Evolutionary conservation across 2,113 vertebrate genomes (phyloP).

Genomic region (Chloropsis hardwickii): DNA sequence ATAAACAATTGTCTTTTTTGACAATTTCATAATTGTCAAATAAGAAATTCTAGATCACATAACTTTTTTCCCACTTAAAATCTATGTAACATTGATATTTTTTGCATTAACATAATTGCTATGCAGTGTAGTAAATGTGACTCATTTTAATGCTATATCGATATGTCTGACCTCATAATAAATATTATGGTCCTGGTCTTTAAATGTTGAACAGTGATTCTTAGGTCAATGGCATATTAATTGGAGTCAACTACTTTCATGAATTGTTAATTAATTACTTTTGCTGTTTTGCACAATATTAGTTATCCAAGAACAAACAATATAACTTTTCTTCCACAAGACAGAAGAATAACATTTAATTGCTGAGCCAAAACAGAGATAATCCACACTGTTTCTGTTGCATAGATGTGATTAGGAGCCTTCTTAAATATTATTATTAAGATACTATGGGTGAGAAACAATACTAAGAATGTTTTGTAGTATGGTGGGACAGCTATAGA

Average conservation of each 20-base stretch:
- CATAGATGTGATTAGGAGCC: not conserved
- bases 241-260: conserved; percentile 64
- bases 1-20: not conserved
- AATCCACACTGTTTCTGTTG: not conserved
- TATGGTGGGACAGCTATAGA: not conserved
- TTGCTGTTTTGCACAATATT: conserved; percentile 35
- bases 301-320: conserved; percentile 33
- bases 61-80: not conserved
- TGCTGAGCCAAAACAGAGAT: not conserved
- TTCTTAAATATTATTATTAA: not conserved
- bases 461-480: not conserved
- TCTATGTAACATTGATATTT: not conserved
- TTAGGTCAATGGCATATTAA: conserved; percentile 65
- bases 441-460: not conserved
- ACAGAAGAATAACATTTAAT: not conserved
- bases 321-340: not conserved
- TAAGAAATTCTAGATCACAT: not conserved
- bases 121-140: conserved; percentile 50
- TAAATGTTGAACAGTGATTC: conserved; percentile 50
- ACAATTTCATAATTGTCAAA: not conserved
- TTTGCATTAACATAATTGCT: conserved; percentile 40
- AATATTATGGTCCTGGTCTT: conserved; percentile 53
- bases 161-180: conserved; percentile 68
- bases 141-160: conserved; percentile 64
- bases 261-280: conserved; percentile 72